Base-by-base conservation (phyloP, 2,888 invertebrate genomes). In the Sabatieria punctata region DNA sequence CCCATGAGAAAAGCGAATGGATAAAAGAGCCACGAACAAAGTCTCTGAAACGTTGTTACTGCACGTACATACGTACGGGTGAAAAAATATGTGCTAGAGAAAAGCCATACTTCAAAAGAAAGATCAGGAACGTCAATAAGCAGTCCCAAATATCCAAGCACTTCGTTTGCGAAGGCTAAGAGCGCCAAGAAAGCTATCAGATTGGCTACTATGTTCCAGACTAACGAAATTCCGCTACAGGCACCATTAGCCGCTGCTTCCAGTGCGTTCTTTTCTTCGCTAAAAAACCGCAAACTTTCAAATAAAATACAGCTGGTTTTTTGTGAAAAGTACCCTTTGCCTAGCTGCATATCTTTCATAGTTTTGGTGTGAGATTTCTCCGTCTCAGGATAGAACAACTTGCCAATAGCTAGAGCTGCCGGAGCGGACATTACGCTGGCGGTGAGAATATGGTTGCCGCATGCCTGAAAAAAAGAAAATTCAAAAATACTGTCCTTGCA, bases 391-490 rank as follows among this genome's bases (percentile, higher is more conserved):
- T 82, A 79, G 57, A 88, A 74, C 0, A 93, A 71, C 66, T 93
- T 93, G 15, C 85, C 76, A 60, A 77, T 80, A 58, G 83, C 84
- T 21, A 93, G 68, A 0, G 89, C 81, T 0, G 86, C 85, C 0
- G 91, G 91, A 0, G 91, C 89, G 0, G 89, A 84, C 91, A 93
- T 91, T 1, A 93, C 80, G 52, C 84, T 84, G 0, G 93, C 85
- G 0, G 88, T 84, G 51, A 93, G 78, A 35, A 93, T 70, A 65
- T 89, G 83, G 0, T 82, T 77, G 0, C 91, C 78, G 41, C 79
- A 76, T 0, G 62, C 56, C 52, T 62, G 49, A 43, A 50, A n/a
- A n/a, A n/a, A n/a, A n/a, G 42, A n/a, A 27, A 40, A 40, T 25
- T 2, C 43, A 46, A 35, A 40, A n/a, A n/a, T n/a, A n/a, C n/a